Conservation (phyloP, 2,797 vertebrate genomes). For the Gouania willdenowi region DNA sequence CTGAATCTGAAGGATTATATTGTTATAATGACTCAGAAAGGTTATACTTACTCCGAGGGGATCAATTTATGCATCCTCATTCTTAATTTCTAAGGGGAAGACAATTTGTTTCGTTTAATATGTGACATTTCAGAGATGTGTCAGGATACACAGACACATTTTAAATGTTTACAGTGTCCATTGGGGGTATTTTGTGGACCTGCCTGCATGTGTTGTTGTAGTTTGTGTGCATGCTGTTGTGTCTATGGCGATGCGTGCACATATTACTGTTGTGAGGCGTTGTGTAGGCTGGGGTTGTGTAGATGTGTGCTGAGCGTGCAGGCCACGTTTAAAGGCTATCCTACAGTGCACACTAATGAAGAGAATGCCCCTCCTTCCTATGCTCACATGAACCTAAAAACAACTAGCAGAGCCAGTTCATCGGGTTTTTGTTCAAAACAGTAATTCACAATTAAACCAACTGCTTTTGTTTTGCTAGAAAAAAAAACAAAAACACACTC, state of each 20-base stretch:
- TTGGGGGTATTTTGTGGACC: slow-evolving; percentile 6
- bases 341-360: slow-evolving; percentile 59
- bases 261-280: background rate
- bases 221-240: background rate
- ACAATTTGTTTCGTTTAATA: too few species aligned
- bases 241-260: background rate
- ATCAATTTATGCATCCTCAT: too few species aligned
- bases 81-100: too few species aligned
- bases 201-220: slow-evolving; percentile 7
- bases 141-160: too few species aligned
- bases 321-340: slow-evolving; percentile 57
- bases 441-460: slow-evolving; percentile 25
- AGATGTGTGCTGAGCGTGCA: slow-evolving; percentile 59
- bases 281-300: slow-evolving; percentile 33
- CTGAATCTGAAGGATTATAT: too few species aligned
- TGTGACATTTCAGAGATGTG: too few species aligned
- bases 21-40: too few species aligned
- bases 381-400: slow-evolving; percentile 21
- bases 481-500: background rate
- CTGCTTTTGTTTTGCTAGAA: slow-evolving; percentile 9
- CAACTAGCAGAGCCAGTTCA: slow-evolving; percentile 31
- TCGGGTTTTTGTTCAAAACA: slow-evolving; percentile 49
- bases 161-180: too few species aligned
- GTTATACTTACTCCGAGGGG: too few species aligned
- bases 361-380: slow-evolving; percentile 33